Conservation (phyloP, 2,113 vertebrate genomes). For the Raphicerus campestris region DNA sequence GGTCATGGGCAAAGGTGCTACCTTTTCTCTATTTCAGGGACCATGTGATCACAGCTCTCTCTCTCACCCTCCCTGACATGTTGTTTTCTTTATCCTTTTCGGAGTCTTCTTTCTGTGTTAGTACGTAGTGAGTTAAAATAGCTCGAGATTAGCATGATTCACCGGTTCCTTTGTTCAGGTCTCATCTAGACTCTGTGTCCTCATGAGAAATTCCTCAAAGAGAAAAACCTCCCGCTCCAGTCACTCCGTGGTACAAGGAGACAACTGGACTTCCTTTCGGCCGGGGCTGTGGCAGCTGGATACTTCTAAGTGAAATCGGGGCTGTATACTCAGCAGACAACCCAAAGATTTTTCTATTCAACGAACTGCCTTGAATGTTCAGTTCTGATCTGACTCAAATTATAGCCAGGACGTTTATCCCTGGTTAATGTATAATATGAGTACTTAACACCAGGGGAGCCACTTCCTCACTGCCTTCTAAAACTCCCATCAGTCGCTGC, state of each 20-base stretch:
- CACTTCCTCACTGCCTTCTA: background rate
- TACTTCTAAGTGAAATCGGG: background rate
- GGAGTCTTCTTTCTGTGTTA: background rate
- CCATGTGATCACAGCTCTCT: too few species aligned
- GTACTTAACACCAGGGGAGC: background rate
- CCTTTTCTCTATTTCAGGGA: background rate
- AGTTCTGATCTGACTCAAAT: background rate
- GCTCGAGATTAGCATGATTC: background rate
- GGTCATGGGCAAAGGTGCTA: background rate
- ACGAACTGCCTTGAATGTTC: background rate
- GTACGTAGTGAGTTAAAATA: background rate
- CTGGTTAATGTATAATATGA: background rate
- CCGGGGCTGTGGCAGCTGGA: background rate
- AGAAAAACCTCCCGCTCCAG: background rate
- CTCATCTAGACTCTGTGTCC: background rate
- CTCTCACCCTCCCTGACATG: rapidly evolving
- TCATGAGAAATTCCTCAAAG: background rate
- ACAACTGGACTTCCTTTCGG: background rate
- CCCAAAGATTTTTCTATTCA: background rate
- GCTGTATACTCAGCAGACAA: background rate
- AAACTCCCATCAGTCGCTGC: background rate
- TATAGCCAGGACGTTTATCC: too few species aligned
- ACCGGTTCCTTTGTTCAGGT: background rate
- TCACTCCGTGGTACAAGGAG: background rate
- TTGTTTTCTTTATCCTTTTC: background rate